Evolutionary conservation across 2,888 invertebrate species (phyloP), one percentile per base, ranked within the genome.

Genomic region (Lordiphosa fenestrarum): DNA sequence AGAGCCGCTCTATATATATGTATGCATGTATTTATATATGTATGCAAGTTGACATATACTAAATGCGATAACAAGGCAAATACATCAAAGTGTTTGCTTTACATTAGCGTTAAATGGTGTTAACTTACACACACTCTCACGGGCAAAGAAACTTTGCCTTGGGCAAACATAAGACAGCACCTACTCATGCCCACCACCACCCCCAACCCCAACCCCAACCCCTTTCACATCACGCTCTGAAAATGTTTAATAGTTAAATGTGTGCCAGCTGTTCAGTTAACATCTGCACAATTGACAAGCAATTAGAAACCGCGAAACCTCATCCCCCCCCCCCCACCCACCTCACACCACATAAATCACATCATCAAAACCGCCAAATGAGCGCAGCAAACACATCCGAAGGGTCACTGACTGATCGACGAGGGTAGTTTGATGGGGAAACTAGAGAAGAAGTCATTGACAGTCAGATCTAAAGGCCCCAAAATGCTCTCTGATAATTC

Each of bases 81-180:
- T 83, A 80, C 73, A 81, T 80, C 72, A 72, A 75, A 75, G 66
- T 86, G 83, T 86, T 87, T 85, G 71, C 74, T 73, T 83, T 81
- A 84, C 85, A 86, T 87, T 87, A 87, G 85, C 77, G 80, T 77
- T 77, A 82, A 82, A 86, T 73, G 75, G 72, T 77, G 80, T 75
- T 66, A 71, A 69, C 74, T 72, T 67, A 64, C 67, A 69, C 59
- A 49, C 41, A 46, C 13, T 39, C 44, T 42, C 40, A 9, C 19
- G 25, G 30, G 50, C 53, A 37, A 63, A 66, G 72, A 67, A 74
- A 66, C 46, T 54, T 70, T 69, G 55, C 58, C 64, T 53, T 50
- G 6, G 47, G 59, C 52, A 73, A 76, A 71, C 73, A 73, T 13
- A 56, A 54, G 57, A 53, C 40, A 41, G 15, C 9, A 13, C 41